These are phyloP conservation scores for Eurystomus glaucurus DNA, from an alignment of 2,797 vertebrate genomes.

Conservation along the genomic window DNA sequence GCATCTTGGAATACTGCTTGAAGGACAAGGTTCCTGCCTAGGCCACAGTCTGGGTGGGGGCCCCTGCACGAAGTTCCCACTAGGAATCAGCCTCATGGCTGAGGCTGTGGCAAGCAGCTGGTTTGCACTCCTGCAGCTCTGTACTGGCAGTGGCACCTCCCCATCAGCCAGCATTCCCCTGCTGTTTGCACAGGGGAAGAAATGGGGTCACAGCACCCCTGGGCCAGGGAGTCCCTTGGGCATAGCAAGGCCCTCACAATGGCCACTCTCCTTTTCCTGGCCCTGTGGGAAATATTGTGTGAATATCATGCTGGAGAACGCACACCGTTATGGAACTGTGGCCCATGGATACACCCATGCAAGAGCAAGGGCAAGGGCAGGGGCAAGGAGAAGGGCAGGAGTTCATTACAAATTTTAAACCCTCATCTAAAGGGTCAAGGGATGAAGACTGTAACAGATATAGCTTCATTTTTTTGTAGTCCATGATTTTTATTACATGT, in stretches of 20 bases:
- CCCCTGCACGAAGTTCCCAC: too few species aligned
- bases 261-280: neutral
- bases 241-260: neutral
- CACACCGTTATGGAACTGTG: neutral
- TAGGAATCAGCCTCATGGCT: too few species aligned
- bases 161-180: too few species aligned
- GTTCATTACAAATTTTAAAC: neutral
- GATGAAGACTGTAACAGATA: neutral
- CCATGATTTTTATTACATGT: neutral
- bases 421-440: neutral
- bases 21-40: too few species aligned
- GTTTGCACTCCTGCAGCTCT: too few species aligned
- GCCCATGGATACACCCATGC: neutral
- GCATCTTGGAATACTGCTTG: too few species aligned
- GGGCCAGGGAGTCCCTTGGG: neutral
- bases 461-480: neutral
- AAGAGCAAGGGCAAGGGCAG: neutral
- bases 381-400: neutral
- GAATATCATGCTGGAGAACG: neutral
- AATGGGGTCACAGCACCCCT: neutral
- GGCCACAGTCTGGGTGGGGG: too few species aligned
- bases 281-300: neutral
- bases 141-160: too few species aligned
- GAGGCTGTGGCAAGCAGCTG: too few species aligned
- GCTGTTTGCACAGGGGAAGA: too few species aligned